Evolutionary conservation across 2,113 vertebrate species (phyloP).

Genomic region (Odontophorus gujanensis): DNA sequence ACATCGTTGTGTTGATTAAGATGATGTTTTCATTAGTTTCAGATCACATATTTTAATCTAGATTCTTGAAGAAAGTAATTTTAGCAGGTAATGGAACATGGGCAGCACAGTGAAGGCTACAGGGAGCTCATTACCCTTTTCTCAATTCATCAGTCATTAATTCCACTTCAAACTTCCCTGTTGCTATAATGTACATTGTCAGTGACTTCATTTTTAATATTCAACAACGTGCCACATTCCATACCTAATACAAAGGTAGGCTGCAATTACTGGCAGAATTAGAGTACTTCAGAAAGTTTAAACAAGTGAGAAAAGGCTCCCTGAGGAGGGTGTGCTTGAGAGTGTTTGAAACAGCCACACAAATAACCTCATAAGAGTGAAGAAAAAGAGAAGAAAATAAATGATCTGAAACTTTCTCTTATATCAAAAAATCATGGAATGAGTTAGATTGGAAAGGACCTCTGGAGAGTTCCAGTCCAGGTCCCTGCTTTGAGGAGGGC

Average conservation of each 20-base stretch:
- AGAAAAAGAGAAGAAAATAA: background rate
- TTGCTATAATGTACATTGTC: conserved; percentile 24
- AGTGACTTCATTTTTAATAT: conserved; percentile 51
- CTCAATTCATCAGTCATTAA: conserved; percentile 68
- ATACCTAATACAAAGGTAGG: conserved; percentile 15
- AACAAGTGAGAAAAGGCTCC: background rate
- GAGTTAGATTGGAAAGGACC: background rate
- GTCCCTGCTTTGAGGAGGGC: background rate
- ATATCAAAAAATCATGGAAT: background rate
- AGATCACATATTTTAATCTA: conserved; percentile 51
- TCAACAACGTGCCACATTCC: conserved; percentile 8
- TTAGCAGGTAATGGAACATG: conserved; percentile 44
- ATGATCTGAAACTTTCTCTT: background rate
- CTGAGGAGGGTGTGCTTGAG: background rate
- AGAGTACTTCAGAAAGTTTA: conserved; percentile 47
- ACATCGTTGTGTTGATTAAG: conserved; percentile 55
- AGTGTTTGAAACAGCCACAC: background rate
- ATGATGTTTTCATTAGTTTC: conserved; percentile 60
- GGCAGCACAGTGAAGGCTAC: conserved; percentile 31
- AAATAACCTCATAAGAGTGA: background rate
- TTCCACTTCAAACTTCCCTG: conserved; percentile 48
- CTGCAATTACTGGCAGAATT: conserved; percentile 24
- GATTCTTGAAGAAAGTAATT: conserved; percentile 32
- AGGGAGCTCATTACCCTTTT: conserved; percentile 70
- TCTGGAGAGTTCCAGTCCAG: background rate